Percentiles rank a stretch among this genome's conserved stretches.
These are phyloP conservation scores for Strigops habroptila DNA, from an alignment of 2,113 vertebrate species.

Conservation along the genomic window DNA sequence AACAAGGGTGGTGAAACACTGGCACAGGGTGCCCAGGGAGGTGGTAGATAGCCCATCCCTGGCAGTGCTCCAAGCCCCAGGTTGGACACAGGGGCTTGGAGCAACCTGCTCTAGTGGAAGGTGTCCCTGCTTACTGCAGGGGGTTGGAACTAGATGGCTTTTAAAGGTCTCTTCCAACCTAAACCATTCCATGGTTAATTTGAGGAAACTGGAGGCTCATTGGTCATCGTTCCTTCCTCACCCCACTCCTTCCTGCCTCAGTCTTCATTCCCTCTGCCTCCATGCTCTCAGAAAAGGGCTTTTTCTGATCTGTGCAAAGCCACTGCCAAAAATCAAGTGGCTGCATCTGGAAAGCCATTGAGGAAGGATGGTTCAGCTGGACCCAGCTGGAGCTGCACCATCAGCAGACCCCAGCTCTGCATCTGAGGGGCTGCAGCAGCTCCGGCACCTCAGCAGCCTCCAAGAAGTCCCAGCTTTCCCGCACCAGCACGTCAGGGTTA, in stretches of 20 bases:
- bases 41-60: not conserved
- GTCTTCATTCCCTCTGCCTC: not conserved
- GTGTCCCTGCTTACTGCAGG: not conserved
- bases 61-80: not conserved
- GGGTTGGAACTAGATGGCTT: not conserved
- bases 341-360: not conserved
- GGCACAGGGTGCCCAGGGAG: not conserved
- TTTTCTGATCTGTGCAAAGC: not conserved
- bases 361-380: not conserved
- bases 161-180: not conserved
- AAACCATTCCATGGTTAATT: not conserved
- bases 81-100: not conserved
- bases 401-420: not conserved
- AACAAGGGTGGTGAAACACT: fast-evolving
- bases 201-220: not conserved
- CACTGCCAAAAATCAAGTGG: not conserved
- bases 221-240: not conserved
- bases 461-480: not conserved
- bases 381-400: not conserved
- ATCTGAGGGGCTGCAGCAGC: not conserved
- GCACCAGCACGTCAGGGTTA: fast-evolving
- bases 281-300: not conserved
- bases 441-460: not conserved
- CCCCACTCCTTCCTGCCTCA: not conserved
- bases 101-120: not conserved